Evolutionary conservation across 2,113 vertebrate genomes (phyloP), one percentile per base, ranked within the genome.

Genomic region (Prionailurus viverrinus): DNA sequence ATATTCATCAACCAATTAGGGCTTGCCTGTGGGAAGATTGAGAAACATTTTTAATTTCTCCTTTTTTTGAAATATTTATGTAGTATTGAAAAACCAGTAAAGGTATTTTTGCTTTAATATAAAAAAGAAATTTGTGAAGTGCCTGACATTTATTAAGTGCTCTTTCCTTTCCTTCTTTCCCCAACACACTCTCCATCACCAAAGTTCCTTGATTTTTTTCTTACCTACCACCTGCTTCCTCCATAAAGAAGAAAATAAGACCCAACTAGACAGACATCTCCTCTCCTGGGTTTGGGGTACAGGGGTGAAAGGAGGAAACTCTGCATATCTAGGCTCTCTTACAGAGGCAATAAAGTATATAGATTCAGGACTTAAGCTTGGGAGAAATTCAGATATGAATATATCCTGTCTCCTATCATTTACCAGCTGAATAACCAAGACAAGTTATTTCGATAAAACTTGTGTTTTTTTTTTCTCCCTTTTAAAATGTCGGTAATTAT

Each of bases 21-120:
- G n/a, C 89, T 95, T 95, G 16, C 83, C 23, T 92, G 84, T 95
- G 71, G n/a, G 51, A 91, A 51, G 27, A 69, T 63, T 86, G 73
- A 91, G 33, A 90, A 93, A 15, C 1, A 5, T 27, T 89, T 89
- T 85, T 95, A 73, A 73, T 71, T 84, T 84, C 13, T 81, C 15
- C 29, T 63, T 94, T 80, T 91, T 87, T 94, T 82, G 86, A 89
- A 89, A 73, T 66, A 15, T 58, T 80, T 78, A 51, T 61, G 21
- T 39, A 31, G 73, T 39, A 94, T 82, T 58, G 92, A 33, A 88
- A 94, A 84, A 45, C 68, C 27, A 76, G 14, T 79, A 88, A 71
- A 53, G 33, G 71, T 55, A 78, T 83, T 94, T 90, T 78, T 87
- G 63, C 87, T 79, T 82, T 93, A 87, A 88, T 82, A 14, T 78